A percentile compares a stretch with the other conserved stretches of the same genome.
phyloP scores from a whole-genome alignment of 2,888 invertebrate genomes.

The Dryadula phaetusa region DNA sequence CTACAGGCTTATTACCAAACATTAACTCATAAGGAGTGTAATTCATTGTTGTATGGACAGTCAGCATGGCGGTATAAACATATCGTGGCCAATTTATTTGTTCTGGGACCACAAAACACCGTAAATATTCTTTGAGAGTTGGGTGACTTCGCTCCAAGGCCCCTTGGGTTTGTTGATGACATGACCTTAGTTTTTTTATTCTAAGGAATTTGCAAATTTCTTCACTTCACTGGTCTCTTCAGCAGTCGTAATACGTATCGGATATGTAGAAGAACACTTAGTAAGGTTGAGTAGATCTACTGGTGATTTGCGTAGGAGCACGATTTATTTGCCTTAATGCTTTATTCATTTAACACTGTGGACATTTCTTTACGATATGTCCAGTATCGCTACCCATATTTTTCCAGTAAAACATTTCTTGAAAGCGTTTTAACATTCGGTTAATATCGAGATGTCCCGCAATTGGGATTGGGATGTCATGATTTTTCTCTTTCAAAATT shows the following conservation, averaged over 20 bases:
- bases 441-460: conserved; percentile 35
- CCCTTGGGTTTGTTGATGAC: no score
- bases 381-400: conserved; percentile 17
- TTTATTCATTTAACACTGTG: conserved; percentile 17
- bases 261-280: no score
- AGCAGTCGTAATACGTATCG: no score
- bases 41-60: not conserved
- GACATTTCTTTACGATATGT: conserved; percentile 21
- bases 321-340: conserved; percentile 12
- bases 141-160: no score
- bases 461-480: conserved; percentile 38
- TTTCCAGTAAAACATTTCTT: conserved; percentile 26
- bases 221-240: no score
- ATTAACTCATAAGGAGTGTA: conserved; percentile 1
- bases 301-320: no score
- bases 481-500: conserved; percentile 40
- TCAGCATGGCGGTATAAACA: conserved; percentile 3
- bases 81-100: conserved; percentile 1
- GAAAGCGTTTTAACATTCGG: conserved; percentile 29
- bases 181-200: no score
- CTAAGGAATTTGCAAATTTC: no score
- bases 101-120: no score
- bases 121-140: no score
- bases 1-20: not conserved
- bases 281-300: no score